These are phyloP conservation scores for Drosophila navojoa DNA, from an alignment of 1,140 invertebrate genomes.

Conservation along the genomic window DNA sequence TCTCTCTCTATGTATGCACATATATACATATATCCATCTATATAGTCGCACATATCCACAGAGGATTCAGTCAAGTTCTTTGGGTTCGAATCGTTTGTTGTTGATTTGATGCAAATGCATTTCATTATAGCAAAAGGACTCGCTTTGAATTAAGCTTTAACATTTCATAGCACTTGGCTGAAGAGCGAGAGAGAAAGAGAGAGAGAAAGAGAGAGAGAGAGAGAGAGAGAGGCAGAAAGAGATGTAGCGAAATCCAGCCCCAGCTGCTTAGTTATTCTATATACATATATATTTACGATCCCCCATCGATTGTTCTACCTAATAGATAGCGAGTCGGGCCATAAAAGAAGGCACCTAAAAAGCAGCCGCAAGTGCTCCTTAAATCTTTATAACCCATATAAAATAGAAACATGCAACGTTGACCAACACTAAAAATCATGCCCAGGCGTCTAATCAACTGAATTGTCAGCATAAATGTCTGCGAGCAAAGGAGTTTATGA, in stretches of 20 bases:
- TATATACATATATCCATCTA: too few relatives aligned
- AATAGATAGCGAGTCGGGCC: conserved; percentile 40
- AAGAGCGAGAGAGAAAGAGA: not conserved
- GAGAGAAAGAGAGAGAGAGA: too few relatives aligned
- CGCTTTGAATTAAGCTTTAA: conserved; percentile 47
- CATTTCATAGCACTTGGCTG: conserved; percentile 46
- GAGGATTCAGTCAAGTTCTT: conserved; percentile 3
- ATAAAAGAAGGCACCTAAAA: conserved; percentile 31
- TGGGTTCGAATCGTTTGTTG: conserved; percentile 9
- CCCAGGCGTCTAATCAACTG: conserved; percentile 1
- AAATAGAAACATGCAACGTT: conserved; percentile 7
- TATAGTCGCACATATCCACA: too few relatives aligned
- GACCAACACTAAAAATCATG: conserved; percentile 11
- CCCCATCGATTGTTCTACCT: conserved; percentile 27
- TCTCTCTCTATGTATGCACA: too few relatives aligned
- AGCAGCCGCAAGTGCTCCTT: conserved; percentile 30
- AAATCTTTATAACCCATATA: conserved; percentile 41
- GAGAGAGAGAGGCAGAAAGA: not conserved
- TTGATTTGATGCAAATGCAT: conserved; percentile 55
- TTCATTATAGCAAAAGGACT: conserved; percentile 43
- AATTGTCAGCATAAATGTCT: conserved; percentile 4
- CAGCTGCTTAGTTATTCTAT: conserved; percentile 1
- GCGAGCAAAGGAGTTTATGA: not conserved
- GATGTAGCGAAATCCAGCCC: not conserved
- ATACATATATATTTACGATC: too few relatives aligned